Evolutionary conservation across 2,113 vertebrate genomes (phyloP).

Genomic region (Corythornis cristatus): DNA sequence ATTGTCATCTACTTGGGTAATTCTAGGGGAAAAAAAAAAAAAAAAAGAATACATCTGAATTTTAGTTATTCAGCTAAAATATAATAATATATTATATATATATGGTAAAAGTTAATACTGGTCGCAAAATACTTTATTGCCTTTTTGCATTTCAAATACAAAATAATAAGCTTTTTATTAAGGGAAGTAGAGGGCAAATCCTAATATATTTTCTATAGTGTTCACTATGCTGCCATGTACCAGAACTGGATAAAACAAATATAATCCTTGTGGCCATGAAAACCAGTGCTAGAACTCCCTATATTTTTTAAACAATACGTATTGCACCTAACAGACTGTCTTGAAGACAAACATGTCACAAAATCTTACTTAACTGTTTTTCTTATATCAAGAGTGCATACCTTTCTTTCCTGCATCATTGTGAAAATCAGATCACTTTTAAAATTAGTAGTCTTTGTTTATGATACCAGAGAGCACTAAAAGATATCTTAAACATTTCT

Average conservation of each 20-base stretch:
- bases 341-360: background rate
- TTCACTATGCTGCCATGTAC: accelerated
- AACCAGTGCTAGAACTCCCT: background rate
- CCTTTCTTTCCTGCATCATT: background rate
- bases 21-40: background rate
- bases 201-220: background rate
- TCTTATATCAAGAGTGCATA: background rate
- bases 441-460: background rate
- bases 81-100: no score
- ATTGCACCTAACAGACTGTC: background rate
- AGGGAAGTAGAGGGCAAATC: accelerated
- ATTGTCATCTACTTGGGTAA: background rate
- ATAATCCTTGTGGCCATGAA: background rate
- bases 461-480: background rate
- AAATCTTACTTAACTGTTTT: background rate
- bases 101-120: background rate
- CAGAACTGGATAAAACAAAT: background rate
- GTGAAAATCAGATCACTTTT: background rate
- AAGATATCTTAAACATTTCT: background rate
- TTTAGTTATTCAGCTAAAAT: background rate
- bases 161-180: background rate
- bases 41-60: no score
- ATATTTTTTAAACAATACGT: background rate
- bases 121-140: background rate
- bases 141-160: background rate